Evolutionary conservation across 2,888 invertebrate genomes (phyloP).

Genomic region (Aproaerema taeniolella): DNA sequence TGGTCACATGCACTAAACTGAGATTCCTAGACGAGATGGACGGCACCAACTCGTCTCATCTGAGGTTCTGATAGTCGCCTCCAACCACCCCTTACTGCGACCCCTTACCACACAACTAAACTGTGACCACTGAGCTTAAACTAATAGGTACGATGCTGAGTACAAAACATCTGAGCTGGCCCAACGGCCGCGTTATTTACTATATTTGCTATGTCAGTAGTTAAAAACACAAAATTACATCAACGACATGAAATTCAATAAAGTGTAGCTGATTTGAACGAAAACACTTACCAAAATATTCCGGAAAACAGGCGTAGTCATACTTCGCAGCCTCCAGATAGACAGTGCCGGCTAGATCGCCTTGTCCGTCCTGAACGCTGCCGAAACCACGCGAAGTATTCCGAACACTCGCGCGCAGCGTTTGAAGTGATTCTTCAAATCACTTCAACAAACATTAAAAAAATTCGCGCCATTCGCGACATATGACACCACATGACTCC

Average conservation of each 20-base stretch:
- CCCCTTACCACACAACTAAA: not conserved
- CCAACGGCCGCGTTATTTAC: too few relatives aligned
- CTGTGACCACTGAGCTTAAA: not conserved
- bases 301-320: slow-evolving; percentile 17
- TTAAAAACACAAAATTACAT: too few relatives aligned
- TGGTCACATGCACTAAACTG: not conserved
- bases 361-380: too few relatives aligned
- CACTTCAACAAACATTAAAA: slow-evolving; percentile 18
- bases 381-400: too few relatives aligned
- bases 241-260: too few relatives aligned
- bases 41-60: too few relatives aligned
- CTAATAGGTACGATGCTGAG: not conserved
- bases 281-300: slow-evolving; percentile 3
- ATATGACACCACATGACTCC: slow-evolving; percentile 17
- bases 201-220: too few relatives aligned
- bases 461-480: slow-evolving; percentile 13
- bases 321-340: slow-evolving; percentile 20
- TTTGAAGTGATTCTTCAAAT: too few relatives aligned
- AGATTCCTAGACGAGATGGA: too few relatives aligned
- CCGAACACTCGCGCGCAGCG: too few relatives aligned
- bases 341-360: too few relatives aligned
- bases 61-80: too few relatives aligned
- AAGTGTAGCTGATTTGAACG: slow-evolving; percentile 18
- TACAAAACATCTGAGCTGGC: not conserved
- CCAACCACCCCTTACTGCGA: not conserved